Percentiles rank a stretch among this genome's conserved stretches.
These are phyloP conservation scores for Larimichthys polyactis DNA, from an alignment of 2,113 vertebrate genomes.

Conservation along the genomic window DNA sequence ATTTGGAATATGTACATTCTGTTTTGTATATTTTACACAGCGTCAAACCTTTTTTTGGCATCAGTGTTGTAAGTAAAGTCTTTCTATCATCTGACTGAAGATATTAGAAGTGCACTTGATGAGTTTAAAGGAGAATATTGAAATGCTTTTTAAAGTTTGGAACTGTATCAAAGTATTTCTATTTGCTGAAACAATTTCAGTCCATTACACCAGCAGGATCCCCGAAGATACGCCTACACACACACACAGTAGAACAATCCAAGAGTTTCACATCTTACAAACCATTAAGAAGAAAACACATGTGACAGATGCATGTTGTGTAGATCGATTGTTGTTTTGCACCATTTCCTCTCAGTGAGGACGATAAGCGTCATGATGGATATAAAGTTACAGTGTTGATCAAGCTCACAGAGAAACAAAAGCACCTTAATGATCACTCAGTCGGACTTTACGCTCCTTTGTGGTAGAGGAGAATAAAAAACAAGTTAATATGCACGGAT, in stretches of 20 bases:
- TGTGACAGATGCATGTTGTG: neutral
- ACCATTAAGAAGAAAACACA: constrained; percentile 5
- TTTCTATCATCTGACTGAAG: neutral
- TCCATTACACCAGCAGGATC: constrained; percentile 9
- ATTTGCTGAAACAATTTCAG: constrained; percentile 6
- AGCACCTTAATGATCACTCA: neutral
- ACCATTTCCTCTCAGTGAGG: neutral
- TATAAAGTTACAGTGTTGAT: constrained; percentile 4
- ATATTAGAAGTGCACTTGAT: neutral
- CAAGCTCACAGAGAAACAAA: neutral
- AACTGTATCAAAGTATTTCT: neutral
- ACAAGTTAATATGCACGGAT: neutral
- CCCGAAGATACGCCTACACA: neutral
- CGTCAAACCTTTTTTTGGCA: too few species aligned
- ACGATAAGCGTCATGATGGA: neutral
- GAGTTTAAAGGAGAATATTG: constrained; percentile 3
- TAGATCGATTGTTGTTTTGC: neutral
- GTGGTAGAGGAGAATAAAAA: neutral
- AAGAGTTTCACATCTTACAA: neutral
- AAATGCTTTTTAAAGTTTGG: neutral
- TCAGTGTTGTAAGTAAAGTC: neutral
- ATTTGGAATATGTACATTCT: too few species aligned
- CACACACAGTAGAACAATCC: neutral
- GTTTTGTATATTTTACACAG: too few species aligned
- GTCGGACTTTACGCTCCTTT: constrained; percentile 10